These are phyloP conservation scores for Ochlodes sylvanus DNA, from an alignment of 2,888 invertebrate genomes.

Conservation along the genomic window DNA sequence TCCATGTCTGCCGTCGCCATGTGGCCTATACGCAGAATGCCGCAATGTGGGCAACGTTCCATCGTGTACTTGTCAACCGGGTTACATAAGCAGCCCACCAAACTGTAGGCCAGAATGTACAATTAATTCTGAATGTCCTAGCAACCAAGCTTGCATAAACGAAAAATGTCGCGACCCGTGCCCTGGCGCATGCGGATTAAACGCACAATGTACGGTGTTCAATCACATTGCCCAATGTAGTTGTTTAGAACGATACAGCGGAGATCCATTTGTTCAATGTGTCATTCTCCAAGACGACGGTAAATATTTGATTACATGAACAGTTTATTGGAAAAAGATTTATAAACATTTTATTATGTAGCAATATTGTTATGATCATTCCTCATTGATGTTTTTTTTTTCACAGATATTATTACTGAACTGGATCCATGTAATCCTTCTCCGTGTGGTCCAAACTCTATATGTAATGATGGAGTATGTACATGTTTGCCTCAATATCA, in stretches of 20 bases:
- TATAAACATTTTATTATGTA: slow-evolving; percentile 21
- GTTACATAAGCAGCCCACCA: slow-evolving; percentile 87
- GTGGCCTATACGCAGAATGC: slow-evolving; percentile 87
- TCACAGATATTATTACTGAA: slow-evolving; percentile 59
- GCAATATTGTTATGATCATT: neutral
- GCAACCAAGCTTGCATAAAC: slow-evolving; percentile 87
- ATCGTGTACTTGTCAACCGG: slow-evolving; percentile 85
- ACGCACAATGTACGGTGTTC: slow-evolving; percentile 84
- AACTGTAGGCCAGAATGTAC: slow-evolving; percentile 89
- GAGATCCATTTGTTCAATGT: slow-evolving; percentile 86
- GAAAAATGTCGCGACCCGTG: slow-evolving; percentile 89
- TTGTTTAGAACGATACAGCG: slow-evolving; percentile 83
- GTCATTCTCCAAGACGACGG: slow-evolving; percentile 63
- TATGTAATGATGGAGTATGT: slow-evolving; percentile 88
- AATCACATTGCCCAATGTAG: slow-evolving; percentile 87
- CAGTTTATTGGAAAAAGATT: neutral
- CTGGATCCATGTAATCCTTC: slow-evolving; percentile 87
- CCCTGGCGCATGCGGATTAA: slow-evolving; percentile 87
- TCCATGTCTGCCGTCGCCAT: slow-evolving; percentile 89
- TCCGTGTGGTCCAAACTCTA: slow-evolving; percentile 89
- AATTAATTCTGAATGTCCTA: slow-evolving; percentile 88
- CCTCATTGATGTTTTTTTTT: slow-evolving; percentile 16
- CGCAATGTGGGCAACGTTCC: slow-evolving; percentile 82
- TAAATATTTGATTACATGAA: slow-evolving; percentile 44
- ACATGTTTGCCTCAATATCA: slow-evolving; percentile 89